Evolutionary conservation across 2,888 invertebrate genomes (phyloP).

Genomic region (Scelioninae gen. 2): DNA sequence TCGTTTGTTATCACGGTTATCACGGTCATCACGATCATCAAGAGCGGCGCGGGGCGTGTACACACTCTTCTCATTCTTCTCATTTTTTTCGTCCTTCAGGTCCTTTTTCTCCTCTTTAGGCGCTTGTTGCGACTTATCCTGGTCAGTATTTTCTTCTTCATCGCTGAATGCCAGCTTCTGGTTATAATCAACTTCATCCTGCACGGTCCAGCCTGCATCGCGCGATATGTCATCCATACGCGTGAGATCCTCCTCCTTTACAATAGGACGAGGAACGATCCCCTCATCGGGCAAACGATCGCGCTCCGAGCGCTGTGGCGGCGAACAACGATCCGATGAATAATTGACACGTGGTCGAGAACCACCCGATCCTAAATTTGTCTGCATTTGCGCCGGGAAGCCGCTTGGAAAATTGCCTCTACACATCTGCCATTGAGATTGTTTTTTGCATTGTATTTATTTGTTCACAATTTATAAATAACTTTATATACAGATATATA

Average conservation of each 20-base stretch:
- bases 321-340: conserved; percentile 68
- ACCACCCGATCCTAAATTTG: conserved; percentile 68
- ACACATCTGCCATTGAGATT: conserved; percentile 37
- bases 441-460: conserved; percentile 8
- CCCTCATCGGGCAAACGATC: conserved; percentile 77
- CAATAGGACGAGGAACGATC: conserved; percentile 87
- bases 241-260: conserved; percentile 93
- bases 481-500: no score
- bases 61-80: neutral
- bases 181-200: conserved; percentile 95
- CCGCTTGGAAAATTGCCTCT: conserved; percentile 56
- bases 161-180: conserved; percentile 96
- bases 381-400: conserved; percentile 72
- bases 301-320: conserved; percentile 68
- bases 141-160: conserved; percentile 80
- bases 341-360: conserved; percentile 73
- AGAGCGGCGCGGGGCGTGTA: conserved; percentile 6
- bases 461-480: no score
- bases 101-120: conserved; percentile 69
- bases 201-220: conserved; percentile 93
- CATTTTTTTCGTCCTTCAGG: conserved; percentile 18
- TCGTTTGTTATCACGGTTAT: conserved; percentile 62
- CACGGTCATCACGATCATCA: conserved; percentile 57
- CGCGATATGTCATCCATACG: conserved; percentile 93
- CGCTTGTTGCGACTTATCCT: conserved; percentile 41